Base-by-base conservation (phyloP, 2,113 vertebrate genomes). In the Ivindomyrus marchei region DNA sequence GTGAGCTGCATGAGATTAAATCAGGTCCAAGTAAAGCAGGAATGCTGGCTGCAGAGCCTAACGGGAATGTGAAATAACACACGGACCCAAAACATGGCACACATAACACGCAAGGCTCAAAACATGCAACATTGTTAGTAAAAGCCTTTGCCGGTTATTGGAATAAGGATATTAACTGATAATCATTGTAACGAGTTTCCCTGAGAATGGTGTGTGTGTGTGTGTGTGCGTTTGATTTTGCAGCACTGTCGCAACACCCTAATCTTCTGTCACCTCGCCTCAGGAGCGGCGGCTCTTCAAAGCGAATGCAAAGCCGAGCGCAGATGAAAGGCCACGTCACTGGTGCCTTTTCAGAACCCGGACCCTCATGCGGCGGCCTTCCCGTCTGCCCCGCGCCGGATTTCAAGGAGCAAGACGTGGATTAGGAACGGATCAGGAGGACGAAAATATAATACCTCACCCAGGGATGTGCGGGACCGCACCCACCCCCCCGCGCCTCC, bases 391-490 rank as follows among this genome's bases (percentile, higher is more conserved):
- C 90, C 90, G 88, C 74, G 87, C 89, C 91, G 87, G 88, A 91
- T 92, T 92, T 70, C 88, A 89, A 90, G 87, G 46, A 89, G 93
- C 92, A 90, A 88, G 89, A 27, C 56, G 27, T 88, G 93, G 94
- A 94, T 94, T 93, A 94, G 90, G 90, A 77, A 91, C 92, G 86
- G 89, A 87, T 27, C 9, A 88, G 36, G 19, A 21, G 62, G 62
- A 70, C 77, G 89, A 93, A 93, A 93, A 92, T 90, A 92, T 90
- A 89, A 56, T 90, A 84, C 90, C 90, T 90, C 89, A 91, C 89
- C 92, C 93, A 93, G 91, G 92, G 92, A 91, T 89, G 92, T 0
- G 52, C 86, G 91, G 91, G 92, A 90, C 92, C 89, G 52, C 89
- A 90, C 36, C 10, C 10, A n/a, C 2, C 91, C 80, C 19, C n/a